Conservation (phyloP, 2,888 invertebrate species). For the Platycnemis pennipes region DNA sequence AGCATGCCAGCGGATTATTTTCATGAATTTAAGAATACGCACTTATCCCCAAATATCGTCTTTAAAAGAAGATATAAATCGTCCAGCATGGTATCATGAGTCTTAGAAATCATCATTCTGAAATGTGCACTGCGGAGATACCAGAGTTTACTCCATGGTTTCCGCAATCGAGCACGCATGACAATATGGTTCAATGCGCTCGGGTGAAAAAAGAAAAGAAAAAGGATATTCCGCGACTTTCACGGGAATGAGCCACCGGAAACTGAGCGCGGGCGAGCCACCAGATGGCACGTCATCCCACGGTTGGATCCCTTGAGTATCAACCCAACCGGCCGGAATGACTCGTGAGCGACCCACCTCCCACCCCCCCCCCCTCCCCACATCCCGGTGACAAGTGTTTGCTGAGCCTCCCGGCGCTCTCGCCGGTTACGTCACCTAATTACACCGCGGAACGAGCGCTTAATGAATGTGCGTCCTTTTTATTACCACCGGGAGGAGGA, state of each 20-base stretch:
- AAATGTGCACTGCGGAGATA: too few species aligned
- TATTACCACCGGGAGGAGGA: not conserved
- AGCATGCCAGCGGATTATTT: too few species aligned
- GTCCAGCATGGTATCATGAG: too few species aligned
- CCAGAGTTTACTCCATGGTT: not conserved
- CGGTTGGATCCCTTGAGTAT: not conserved
- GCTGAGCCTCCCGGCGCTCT: not conserved
- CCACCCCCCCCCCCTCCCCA: too few species aligned
- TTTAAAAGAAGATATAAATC: too few species aligned
- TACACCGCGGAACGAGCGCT: constrained; percentile 22
- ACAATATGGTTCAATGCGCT: not conserved
- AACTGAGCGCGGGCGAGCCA: not conserved
- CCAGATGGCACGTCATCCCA: not conserved
- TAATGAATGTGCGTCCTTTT: constrained; percentile 39
- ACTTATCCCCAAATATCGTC: too few species aligned
- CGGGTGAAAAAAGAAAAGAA: not conserved
- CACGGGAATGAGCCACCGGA: not conserved
- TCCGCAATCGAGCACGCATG: not conserved
- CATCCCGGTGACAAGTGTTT: constrained; percentile 1
- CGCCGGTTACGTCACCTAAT: constrained; percentile 31
- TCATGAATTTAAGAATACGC: too few species aligned
- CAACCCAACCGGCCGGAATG: not conserved
- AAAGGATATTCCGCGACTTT: too few species aligned
- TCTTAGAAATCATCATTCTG: too few species aligned
- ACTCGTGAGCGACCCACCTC: too few species aligned